Percentiles rank a stretch among this genome's conserved stretches.
Evolutionary conservation across 2,888 invertebrate genomes (phyloP).

Genomic region (Meteorus cinctellus): DNA sequence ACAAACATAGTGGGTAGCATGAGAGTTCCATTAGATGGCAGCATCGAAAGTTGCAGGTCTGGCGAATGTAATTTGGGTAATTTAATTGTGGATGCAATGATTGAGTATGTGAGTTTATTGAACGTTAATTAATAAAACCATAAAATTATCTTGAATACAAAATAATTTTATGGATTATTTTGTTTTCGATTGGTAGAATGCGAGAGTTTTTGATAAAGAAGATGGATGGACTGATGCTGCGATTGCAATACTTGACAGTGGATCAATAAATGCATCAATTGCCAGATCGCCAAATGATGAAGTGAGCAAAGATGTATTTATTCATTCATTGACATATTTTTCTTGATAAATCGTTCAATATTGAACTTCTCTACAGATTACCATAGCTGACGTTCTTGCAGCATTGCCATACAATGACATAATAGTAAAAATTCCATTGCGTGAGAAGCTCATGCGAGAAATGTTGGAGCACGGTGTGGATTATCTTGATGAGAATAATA

Average conservation of each 20-base stretch:
- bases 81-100: conserved; percentile 84
- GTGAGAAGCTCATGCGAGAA: conserved; percentile 78
- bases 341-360: not conserved
- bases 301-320: not conserved
- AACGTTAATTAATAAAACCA: too few relatives aligned
- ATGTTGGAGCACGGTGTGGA: conserved; percentile 83
- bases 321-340: not conserved
- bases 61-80: conserved; percentile 91
- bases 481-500: conserved; percentile 64
- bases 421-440: conserved; percentile 79
- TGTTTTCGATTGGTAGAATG: conserved; percentile 67
- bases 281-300: conserved; percentile 44
- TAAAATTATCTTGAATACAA: conserved; percentile 13
- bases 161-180: not conserved
- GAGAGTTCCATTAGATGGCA: conserved; percentile 81
- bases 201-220: conserved; percentile 71
- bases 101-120: conserved; percentile 75
- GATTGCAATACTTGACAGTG: conserved; percentile 84
- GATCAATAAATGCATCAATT: conserved; percentile 84
- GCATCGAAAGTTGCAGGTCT: conserved; percentile 78
- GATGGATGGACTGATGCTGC: conserved; percentile 86
- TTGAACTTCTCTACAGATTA: conserved; percentile 74
- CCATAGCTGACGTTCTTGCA: conserved; percentile 81
- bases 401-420: conserved; percentile 86
- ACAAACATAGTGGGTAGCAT: too few relatives aligned